Evolutionary conservation across 2,797 vertebrate species (phyloP).

Genomic region (Poeciliopsis turneri): DNA sequence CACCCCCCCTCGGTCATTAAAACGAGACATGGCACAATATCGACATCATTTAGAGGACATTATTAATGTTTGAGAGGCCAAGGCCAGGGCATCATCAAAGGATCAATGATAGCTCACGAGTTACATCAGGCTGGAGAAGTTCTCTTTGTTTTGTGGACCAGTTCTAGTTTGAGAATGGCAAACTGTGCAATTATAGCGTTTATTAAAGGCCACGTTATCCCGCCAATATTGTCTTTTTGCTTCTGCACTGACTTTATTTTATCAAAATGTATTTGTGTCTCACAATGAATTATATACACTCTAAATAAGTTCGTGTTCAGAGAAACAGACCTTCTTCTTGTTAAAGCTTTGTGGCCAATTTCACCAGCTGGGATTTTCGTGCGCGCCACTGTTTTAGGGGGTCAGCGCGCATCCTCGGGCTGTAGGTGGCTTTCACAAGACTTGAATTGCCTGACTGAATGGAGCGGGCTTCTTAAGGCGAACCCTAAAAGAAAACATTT

Average conservation of each 20-base stretch:
- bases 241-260: background rate
- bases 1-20: constrained; percentile 73
- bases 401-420: constrained; percentile 30
- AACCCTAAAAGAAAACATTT: constrained; percentile 82
- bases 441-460: constrained; percentile 70
- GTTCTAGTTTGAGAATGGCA: constrained; percentile 34
- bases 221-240: background rate
- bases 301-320: background rate
- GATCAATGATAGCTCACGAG: constrained; percentile 45
- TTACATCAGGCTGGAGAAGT: constrained; percentile 18
- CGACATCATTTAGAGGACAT: constrained; percentile 81
- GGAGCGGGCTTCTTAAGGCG: constrained; percentile 28
- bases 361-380: constrained; percentile 2
- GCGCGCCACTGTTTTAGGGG: constrained; percentile 6
- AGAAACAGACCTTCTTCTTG: background rate
- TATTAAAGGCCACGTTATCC: background rate
- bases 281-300: background rate
- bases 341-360: background rate
- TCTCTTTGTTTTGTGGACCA: constrained; percentile 4
- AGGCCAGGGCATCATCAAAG: constrained; percentile 59
- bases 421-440: constrained; percentile 45
- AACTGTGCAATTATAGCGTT: constrained; percentile 10
- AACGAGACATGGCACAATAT: constrained; percentile 80
- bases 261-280: background rate
- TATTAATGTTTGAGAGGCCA: constrained; percentile 77